A percentile compares a stretch with the other conserved stretches of the same genome.
Conservation (phyloP, 92 coral and sea anemone species). For the Meandrina meandrites region DNA sequence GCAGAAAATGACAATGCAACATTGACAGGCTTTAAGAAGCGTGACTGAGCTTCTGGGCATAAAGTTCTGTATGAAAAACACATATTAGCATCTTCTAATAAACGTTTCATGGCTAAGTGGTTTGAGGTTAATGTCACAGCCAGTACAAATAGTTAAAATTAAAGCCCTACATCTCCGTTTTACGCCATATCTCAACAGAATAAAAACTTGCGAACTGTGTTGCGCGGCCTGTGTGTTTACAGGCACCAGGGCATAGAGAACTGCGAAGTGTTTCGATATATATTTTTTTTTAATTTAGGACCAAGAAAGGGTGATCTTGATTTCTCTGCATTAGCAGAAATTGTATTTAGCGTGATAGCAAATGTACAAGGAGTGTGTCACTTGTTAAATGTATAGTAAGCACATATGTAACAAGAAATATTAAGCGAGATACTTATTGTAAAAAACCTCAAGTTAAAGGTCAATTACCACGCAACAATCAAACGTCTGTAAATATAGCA, state of each 20-base stretch:
- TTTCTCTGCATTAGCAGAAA: neutral
- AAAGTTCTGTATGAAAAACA: neutral
- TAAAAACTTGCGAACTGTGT: neutral
- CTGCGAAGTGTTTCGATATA: neutral
- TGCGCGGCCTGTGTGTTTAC: too few species aligned
- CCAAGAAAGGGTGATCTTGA: neutral
- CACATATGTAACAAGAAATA: neutral
- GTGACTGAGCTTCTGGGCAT: neutral
- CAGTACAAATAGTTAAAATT: neutral
- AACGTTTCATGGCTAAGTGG: neutral
- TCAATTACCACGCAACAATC: too few species aligned
- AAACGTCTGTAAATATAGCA: too few species aligned
- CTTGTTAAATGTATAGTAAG: neutral
- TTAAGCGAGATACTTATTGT: too few species aligned
- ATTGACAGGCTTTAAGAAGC: neutral
- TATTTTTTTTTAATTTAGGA: neutral
- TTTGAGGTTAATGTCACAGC: neutral
- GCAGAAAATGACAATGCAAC: neutral
- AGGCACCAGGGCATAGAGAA: neutral
- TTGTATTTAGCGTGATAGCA: neutral
- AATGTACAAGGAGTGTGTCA: neutral
- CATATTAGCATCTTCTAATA: neutral
- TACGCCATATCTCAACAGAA: too few species aligned
- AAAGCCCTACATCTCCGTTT: too few species aligned
- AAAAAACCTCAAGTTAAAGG: too few species aligned